Evolutionary conservation across 2,113 vertebrate genomes (phyloP).

Genomic region (Sakesphorus luctuosus): DNA sequence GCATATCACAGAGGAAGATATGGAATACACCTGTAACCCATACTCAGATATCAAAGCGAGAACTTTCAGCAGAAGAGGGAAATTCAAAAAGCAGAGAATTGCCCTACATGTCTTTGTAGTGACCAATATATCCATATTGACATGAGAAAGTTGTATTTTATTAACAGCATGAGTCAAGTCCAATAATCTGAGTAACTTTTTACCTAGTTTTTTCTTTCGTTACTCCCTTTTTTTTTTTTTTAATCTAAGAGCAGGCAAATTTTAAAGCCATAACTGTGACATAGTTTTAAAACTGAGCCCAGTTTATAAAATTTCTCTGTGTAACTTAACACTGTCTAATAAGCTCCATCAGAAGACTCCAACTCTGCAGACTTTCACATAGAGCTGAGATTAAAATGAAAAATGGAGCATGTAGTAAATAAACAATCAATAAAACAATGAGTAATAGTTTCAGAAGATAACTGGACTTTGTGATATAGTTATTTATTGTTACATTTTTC

Average conservation of each 20-base stretch:
- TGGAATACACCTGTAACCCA: neutral
- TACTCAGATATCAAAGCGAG: neutral
- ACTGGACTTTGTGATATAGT: neutral
- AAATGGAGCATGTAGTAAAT: neutral
- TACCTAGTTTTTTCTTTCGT: neutral
- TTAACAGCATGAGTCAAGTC: neutral
- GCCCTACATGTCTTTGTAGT: neutral
- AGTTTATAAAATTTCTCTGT: neutral
- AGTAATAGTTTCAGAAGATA: neutral
- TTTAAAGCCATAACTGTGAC: neutral
- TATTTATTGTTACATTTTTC: neutral
- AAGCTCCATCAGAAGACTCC: neutral
- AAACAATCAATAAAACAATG: neutral
- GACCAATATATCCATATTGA: rapidly evolving
- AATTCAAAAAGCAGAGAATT: neutral
- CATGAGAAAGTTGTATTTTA: neutral
- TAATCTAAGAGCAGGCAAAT: neutral
- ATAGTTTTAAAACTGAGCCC: neutral
- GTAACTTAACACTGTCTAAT: neutral
- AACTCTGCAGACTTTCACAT: neutral
- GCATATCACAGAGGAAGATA: neutral
- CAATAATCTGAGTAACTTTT: neutral
- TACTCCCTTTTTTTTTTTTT: neutral
- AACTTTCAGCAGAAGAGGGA: neutral
- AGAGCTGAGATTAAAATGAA: neutral